Conservation (phyloP, 2,113 vertebrate genomes). For the Platichthys stellatus region DNA sequence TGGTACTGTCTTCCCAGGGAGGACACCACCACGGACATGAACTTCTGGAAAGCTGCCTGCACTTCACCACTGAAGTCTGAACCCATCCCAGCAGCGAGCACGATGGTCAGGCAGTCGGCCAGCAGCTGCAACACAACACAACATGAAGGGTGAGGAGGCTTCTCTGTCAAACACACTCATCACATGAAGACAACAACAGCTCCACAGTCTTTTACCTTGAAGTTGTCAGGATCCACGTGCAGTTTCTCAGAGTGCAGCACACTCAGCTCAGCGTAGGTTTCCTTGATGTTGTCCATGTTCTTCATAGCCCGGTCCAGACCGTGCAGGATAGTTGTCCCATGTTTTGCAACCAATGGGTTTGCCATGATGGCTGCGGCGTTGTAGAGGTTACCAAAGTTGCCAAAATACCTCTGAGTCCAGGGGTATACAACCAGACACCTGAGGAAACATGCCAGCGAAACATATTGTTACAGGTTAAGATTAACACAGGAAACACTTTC, state of each 20-base stretch:
- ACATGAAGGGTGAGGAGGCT: background rate
- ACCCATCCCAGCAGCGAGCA: slow-evolving; percentile 73
- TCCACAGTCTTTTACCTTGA: slow-evolving; percentile 49
- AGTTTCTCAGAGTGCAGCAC: slow-evolving; percentile 86
- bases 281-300: slow-evolving; percentile 84
- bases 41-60: slow-evolving; percentile 86
- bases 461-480: background rate
- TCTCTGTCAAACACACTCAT: background rate
- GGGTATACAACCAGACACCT: slow-evolving; percentile 84
- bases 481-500: background rate
- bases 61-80: slow-evolving; percentile 65
- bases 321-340: slow-evolving; percentile 76
- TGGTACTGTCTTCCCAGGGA: slow-evolving; percentile 86
- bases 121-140: slow-evolving; percentile 81
- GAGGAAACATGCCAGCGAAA: slow-evolving; percentile 3
- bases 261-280: slow-evolving; percentile 78
- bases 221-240: slow-evolving; percentile 85
- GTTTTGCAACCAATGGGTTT: slow-evolving; percentile 81
- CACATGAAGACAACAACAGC: background rate
- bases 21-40: slow-evolving; percentile 83
- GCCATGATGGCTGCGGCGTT: slow-evolving; percentile 69
- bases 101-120: slow-evolving; percentile 82
- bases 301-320: slow-evolving; percentile 82
- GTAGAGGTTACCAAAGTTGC: slow-evolving; percentile 86
- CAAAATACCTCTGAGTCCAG: slow-evolving; percentile 84